These are phyloP conservation scores for Mya arenaria DNA, from an alignment of 1,140 invertebrate genomes.

Conservation along the genomic window DNA sequence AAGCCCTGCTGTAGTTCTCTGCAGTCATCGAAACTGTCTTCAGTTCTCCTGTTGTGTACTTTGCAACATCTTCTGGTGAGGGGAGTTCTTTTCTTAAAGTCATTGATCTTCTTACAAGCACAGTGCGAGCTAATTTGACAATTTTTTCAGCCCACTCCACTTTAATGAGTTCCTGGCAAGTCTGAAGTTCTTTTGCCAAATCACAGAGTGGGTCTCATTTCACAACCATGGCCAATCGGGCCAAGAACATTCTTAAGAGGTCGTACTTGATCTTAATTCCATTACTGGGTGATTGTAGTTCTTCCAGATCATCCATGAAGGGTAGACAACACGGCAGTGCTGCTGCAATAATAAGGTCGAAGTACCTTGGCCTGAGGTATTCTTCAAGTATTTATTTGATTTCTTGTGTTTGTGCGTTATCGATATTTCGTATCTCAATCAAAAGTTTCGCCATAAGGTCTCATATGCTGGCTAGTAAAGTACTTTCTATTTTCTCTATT, in stretches of 20 bases:
- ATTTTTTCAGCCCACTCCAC: conserved; percentile 48
- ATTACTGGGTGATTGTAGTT: conserved; percentile 50
- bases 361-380: conserved; percentile 29
- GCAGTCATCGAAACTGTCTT: conserved; percentile 17
- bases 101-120: conserved; percentile 15
- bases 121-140: conserved; percentile 32
- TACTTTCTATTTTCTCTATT: conserved; percentile 51
- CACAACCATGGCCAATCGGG: conserved; percentile 46
- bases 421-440: conserved; percentile 14
- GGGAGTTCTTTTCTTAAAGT: conserved; percentile 49
- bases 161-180: conserved; percentile 22
- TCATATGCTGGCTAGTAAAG: conserved; percentile 43
- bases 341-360: conserved; percentile 35
- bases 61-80: conserved; percentile 39
- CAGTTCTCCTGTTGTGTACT: conserved; percentile 33
- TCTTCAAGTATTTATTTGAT: neutral
- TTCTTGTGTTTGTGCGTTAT: neutral
- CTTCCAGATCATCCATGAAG: conserved; percentile 45
- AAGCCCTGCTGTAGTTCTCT: conserved; percentile 49
- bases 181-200: conserved; percentile 40
- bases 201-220: conserved; percentile 25
- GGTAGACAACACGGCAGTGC: conserved; percentile 44
- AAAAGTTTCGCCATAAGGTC: conserved; percentile 37
- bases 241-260: conserved; percentile 12
- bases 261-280: conserved; percentile 51